phyloP scores from a whole-genome alignment of 1,140 invertebrate genomes.

The Rhopalosiphum padi region DNA sequence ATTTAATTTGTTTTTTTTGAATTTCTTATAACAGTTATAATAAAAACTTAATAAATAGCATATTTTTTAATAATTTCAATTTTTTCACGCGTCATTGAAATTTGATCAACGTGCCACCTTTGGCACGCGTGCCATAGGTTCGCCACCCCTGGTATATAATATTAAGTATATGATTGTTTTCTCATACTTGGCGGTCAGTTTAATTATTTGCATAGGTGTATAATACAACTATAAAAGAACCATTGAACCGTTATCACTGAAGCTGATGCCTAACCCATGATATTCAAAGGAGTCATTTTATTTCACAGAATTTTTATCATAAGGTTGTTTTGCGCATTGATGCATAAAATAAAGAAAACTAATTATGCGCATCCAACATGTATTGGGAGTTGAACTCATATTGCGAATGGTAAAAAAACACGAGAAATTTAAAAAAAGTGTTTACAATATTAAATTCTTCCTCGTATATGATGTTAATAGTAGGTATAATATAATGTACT shows the following conservation, averaged over 20 bases:
- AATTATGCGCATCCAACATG: not conserved
- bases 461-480: not conserved
- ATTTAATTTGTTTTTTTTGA: no score
- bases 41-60: no score
- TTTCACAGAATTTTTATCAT: not conserved
- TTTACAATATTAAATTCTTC: not conserved
- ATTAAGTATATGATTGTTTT: not conserved
- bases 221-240: not conserved
- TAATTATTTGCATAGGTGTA: not conserved
- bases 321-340: not conserved
- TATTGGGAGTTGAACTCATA: not conserved
- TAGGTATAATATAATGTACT: not conserved
- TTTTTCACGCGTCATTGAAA: no score
- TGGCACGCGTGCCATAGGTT: no score
- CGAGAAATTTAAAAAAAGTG: not conserved
- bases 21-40: no score
- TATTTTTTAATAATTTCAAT: no score
- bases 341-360: not conserved
- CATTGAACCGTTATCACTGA: not conserved
- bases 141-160: not conserved
- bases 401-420: not conserved
- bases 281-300: not conserved
- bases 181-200: not conserved
- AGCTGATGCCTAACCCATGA: not conserved
- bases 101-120: no score